Base-by-base conservation (phyloP, 2,888 invertebrate genomes). In the Caradrina clavipalpis region DNA sequence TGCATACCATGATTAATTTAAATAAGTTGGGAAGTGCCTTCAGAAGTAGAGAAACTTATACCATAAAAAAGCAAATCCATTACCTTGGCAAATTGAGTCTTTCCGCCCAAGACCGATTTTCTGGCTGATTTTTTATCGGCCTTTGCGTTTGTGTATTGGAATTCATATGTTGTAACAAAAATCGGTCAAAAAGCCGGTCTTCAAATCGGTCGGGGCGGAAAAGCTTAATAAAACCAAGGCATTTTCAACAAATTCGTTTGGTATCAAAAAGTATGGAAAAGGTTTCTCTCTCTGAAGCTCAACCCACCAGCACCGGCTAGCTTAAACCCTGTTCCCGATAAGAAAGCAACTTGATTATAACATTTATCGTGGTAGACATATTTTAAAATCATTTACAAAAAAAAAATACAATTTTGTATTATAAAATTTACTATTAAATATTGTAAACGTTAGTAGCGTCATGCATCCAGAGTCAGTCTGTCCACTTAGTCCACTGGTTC, bases 261-360 rank as follows among this genome's bases (percentile, higher is more conserved):
- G 11, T 8, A 45, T 5, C 6, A 26, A 26, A 26, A 26, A 26
- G n/a, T 19, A 19, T 5, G 0, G 8, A 26, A 57, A 31, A 39
- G 1, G 10, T 47, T n/a, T 22, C 57, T 22, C 31, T 53, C 58
- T 53, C 69, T 51, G n/a, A 1, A 51, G n/a, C 17, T 7, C 11
- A 45, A 19, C 31, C 42, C 26, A 39, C 13, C 13, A 39, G 11
- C 39, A 39, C 45, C 45, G 17, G 45, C 55, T 21, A 65, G 13
- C 39, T 55, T 10, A 19, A 19, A 68, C 57, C 53, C 58, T 76
- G 70, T 35, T 59, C 22, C 77, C 72, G 31, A 76, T 19, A 50
- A 42, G 1, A 6, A 56, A 5, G 19, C 4, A 39, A 39, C 6
- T 47, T 47, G 15, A 65, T 1, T 26, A 31, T 19, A 22, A 47